Percentiles rank a stretch among this genome's conserved stretches.
Conservation (phyloP, 2,888 invertebrate genomes). For the Yponomeuta plumbellus region DNA sequence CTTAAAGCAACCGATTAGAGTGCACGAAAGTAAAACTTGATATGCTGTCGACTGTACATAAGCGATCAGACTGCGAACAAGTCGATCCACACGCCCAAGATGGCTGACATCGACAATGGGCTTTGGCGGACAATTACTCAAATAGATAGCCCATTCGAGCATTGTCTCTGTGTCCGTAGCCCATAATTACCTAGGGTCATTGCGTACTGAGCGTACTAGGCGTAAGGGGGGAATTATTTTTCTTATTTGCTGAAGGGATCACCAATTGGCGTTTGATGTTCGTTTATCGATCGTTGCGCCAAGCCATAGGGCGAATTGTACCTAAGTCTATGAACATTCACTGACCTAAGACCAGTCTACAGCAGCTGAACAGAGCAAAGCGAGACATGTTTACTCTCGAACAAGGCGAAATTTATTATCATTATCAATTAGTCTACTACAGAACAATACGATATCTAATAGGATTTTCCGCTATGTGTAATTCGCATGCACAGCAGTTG, state of each 20-base stretch:
- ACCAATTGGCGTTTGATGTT: background rate
- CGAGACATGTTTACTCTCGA: too few species aligned
- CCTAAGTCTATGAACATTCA: too few species aligned
- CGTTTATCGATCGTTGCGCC: background rate
- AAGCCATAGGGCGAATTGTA: background rate
- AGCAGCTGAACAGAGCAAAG: too few species aligned
- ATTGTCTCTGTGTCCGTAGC: constrained; percentile 61
- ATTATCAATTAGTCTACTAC: too few species aligned
- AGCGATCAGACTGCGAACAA: constrained; percentile 62
- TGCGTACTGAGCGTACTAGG: background rate
- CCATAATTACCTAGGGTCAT: constrained; percentile 42
- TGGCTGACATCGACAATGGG: constrained; percentile 74
- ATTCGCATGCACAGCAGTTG: too few species aligned
- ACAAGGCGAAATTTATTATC: too few species aligned
- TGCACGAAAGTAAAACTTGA: too few species aligned
- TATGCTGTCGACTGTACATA: constrained; percentile 36
- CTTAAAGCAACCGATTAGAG: too few species aligned
- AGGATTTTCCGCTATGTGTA: too few species aligned
- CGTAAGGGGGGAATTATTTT: constrained; percentile 7
- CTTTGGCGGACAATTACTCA: constrained; percentile 76
- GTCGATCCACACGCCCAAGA: constrained; percentile 71
- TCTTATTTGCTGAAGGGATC: background rate
- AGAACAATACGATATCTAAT: too few species aligned
- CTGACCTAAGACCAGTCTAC: too few species aligned
- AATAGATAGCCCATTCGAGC: constrained; percentile 75